Conservation (phyloP, 2,113 vertebrate genomes). For the Melospiza georgiana region DNA sequence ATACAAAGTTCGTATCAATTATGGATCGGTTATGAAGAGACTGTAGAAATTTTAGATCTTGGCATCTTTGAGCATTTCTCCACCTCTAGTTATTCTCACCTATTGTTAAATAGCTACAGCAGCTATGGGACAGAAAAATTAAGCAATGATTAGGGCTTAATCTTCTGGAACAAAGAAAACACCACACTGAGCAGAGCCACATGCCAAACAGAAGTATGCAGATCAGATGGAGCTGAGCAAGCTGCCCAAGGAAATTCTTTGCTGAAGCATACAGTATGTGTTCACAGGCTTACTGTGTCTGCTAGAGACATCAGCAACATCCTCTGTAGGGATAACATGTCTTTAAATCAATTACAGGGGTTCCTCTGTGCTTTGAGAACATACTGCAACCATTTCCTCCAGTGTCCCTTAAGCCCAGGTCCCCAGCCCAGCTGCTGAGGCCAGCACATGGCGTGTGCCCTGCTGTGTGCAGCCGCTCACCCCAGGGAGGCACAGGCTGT, state of each 20-base stretch:
- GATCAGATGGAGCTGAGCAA: background rate
- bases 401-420: background rate
- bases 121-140: background rate
- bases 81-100: background rate
- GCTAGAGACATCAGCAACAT: conserved; percentile 34
- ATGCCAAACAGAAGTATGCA: background rate
- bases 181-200: rapidly evolving
- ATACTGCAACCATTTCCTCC: conserved; percentile 4
- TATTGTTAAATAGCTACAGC: background rate
- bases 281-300: background rate
- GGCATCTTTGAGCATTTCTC: background rate
- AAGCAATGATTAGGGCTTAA: background rate
- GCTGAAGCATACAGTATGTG: background rate
- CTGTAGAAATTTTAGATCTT: background rate
- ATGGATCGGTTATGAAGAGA: background rate
- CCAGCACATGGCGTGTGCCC: rapidly evolving
- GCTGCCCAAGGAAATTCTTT: conserved; percentile 24
- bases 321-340: conserved; percentile 8
- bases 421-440: background rate
- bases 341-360: conserved; percentile 38
- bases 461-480: rapidly evolving
- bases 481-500: rapidly evolving
- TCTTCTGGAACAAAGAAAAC: background rate
- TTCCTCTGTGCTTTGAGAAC: conserved; percentile 16
- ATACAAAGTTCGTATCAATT: background rate